A percentile compares a stretch with the other conserved stretches of the same genome.
These are phyloP conservation scores for Riptortus pedestris DNA, from an alignment of 1,140 invertebrate species.

Conservation along the genomic window DNA sequence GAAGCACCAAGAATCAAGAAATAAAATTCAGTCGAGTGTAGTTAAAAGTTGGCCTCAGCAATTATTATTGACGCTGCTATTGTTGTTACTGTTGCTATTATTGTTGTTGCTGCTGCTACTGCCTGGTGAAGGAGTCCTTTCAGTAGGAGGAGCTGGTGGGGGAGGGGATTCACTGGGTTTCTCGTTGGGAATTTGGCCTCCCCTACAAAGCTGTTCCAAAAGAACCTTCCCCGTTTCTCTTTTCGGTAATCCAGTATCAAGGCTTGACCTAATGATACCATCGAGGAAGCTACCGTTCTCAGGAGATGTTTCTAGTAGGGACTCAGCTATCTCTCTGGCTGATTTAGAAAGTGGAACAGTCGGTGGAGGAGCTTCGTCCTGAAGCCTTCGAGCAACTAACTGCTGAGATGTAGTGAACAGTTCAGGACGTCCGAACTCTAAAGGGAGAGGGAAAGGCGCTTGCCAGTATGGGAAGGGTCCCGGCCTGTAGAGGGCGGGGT, in stretches of 20 bases:
- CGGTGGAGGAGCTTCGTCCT: constrained; percentile 48
- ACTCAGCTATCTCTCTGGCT: constrained; percentile 48
- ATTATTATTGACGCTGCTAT: neutral
- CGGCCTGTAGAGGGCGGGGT: constrained; percentile 42
- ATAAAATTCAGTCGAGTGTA: constrained; percentile 16
- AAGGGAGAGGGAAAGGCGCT: constrained; percentile 37
- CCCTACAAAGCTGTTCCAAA: constrained; percentile 58
- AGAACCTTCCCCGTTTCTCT: constrained; percentile 43
- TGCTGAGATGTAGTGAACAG: constrained; percentile 65
- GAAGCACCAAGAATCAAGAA: constrained; percentile 24
- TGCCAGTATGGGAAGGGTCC: constrained; percentile 53
- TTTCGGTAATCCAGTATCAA: constrained; percentile 48
- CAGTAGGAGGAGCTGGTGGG: constrained; percentile 1
- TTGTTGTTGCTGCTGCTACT: too few relatives aligned
- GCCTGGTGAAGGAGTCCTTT: constrained; percentile 1
- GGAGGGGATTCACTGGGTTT: neutral
- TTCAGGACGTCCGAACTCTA: constrained; percentile 51
- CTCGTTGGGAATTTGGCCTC: constrained; percentile 38
- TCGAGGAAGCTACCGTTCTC: constrained; percentile 66
- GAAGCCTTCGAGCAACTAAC: constrained; percentile 52
- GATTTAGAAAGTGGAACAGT: constrained; percentile 41
- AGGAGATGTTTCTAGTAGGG: constrained; percentile 48
- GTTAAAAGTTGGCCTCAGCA: constrained; percentile 19
- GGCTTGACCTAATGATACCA: constrained; percentile 65
- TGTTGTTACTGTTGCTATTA: constrained; percentile 11